Percentiles rank a stretch among this genome's conserved stretches.
phyloP scores from a whole-genome alignment of 2,113 vertebrate genomes.

The Macquaria australasica region DNA sequence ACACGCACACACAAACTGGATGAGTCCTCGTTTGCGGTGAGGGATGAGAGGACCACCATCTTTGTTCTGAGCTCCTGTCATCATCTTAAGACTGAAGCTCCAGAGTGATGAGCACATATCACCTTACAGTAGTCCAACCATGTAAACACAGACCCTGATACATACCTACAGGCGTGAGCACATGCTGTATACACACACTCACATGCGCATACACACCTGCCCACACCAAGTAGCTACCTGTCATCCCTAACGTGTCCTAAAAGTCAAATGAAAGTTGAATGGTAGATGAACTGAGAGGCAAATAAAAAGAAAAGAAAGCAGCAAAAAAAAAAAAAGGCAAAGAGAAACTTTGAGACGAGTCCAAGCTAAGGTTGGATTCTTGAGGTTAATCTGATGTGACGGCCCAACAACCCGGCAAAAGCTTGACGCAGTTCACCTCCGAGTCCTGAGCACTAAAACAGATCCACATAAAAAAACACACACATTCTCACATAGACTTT shows the following conservation, averaged over 20 bases:
- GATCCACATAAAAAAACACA: conserved; percentile 43
- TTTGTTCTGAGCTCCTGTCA: conserved; percentile 75
- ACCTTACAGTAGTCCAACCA: conserved; percentile 39
- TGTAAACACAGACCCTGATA: conserved; percentile 25
- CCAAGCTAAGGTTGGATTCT: conserved; percentile 39
- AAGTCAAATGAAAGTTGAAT: conserved; percentile 38
- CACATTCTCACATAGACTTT: conserved; percentile 49
- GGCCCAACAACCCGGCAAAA: conserved; percentile 67
- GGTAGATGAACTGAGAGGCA: conserved; percentile 10
- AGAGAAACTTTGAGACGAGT: conserved; percentile 51
- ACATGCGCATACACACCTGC: conserved; percentile 24
- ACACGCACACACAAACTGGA: conserved; percentile 42
- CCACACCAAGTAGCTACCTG: conserved; percentile 18
- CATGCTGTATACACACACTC: neutral
- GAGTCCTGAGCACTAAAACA: conserved; percentile 68
- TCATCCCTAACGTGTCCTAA: conserved; percentile 15
- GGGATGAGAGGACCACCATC: conserved; percentile 75
- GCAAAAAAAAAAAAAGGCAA: conserved; percentile 36
- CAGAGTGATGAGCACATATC: conserved; percentile 63
- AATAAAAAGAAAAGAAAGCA: conserved; percentile 33
- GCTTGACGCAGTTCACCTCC: conserved; percentile 66
- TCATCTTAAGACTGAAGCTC: conserved; percentile 59
- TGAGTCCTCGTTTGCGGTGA: conserved; percentile 63
- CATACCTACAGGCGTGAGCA: neutral
- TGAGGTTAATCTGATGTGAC: conserved; percentile 72